These are phyloP conservation scores for Gnathonemus echidnorhynchus DNA, from an alignment of 2,113 vertebrate genomes.

Conservation along the genomic window DNA sequence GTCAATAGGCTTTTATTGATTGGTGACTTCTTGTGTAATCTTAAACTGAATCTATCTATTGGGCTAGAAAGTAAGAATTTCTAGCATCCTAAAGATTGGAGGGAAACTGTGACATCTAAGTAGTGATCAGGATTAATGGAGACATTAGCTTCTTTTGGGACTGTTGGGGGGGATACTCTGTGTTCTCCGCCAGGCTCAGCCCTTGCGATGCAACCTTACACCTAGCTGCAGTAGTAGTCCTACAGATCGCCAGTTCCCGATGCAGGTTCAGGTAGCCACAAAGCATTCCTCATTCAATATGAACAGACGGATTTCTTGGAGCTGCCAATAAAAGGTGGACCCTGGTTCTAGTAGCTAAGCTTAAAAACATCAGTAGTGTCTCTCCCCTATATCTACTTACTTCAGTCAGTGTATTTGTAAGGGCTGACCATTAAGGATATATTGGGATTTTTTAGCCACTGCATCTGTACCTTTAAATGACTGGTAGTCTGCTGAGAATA, in stretches of 20 bases:
- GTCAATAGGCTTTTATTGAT: not conserved
- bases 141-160: not conserved
- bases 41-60: not conserved
- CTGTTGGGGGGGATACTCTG: not conserved
- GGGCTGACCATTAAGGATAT: not conserved
- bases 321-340: not conserved
- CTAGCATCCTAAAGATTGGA: not conserved
- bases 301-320: not conserved
- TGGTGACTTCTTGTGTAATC: not conserved
- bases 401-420: not conserved
- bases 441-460: not conserved
- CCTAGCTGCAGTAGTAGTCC: not conserved
- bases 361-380: not conserved
- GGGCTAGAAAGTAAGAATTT: not conserved
- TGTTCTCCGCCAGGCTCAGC: not conserved
- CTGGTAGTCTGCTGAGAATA: not conserved
- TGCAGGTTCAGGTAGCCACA: not conserved
- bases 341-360: not conserved
- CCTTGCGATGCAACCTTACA: not conserved
- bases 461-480: not conserved
- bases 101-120: conserved; percentile 1
- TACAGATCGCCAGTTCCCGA: not conserved
- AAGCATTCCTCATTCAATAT: not conserved
- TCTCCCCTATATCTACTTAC: not conserved
- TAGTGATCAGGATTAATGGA: not conserved